Percentiles rank a stretch among this genome's conserved stretches.
Conservation (phyloP, 2,113 vertebrate genomes). For the Casuarius casuarius region DNA sequence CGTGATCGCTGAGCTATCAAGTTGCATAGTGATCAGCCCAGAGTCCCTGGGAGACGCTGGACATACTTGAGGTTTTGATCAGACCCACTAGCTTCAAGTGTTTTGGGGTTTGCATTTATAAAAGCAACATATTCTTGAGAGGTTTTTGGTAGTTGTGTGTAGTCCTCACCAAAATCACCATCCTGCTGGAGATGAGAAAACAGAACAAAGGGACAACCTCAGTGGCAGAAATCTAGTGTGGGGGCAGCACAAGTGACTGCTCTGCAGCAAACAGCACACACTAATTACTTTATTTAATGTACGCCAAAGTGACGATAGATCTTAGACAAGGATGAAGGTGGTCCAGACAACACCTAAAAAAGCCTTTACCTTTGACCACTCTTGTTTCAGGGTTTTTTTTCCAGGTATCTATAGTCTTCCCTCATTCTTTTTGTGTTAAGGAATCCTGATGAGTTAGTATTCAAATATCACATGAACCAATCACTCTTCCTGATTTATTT, state of each 20-base stretch:
- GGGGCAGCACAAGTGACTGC: not conserved
- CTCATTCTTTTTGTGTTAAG: slow-evolving; percentile 14
- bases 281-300: not conserved
- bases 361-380: slow-evolving; percentile 24
- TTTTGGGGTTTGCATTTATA: not conserved
- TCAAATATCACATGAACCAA: not conserved
- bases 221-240: not conserved
- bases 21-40: not conserved
- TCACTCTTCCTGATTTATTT: not conserved
- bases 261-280: not conserved
- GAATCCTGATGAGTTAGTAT: not conserved
- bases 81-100: not conserved
- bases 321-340: not conserved
- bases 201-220: not conserved
- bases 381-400: not conserved
- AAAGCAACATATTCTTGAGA: not conserved
- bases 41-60: not conserved
- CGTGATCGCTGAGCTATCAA: not conserved
- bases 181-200: not conserved
- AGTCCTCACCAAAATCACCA: not conserved
- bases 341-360: slow-evolving; percentile 10
- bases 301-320: not conserved
- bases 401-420: not conserved
- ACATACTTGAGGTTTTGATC: not conserved
- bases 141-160: not conserved